A percentile compares a stretch with the other conserved stretches of the same genome.
Evolutionary conservation across 2,797 vertebrate species (phyloP).

Genomic region (Cryptoprocta ferox): DNA sequence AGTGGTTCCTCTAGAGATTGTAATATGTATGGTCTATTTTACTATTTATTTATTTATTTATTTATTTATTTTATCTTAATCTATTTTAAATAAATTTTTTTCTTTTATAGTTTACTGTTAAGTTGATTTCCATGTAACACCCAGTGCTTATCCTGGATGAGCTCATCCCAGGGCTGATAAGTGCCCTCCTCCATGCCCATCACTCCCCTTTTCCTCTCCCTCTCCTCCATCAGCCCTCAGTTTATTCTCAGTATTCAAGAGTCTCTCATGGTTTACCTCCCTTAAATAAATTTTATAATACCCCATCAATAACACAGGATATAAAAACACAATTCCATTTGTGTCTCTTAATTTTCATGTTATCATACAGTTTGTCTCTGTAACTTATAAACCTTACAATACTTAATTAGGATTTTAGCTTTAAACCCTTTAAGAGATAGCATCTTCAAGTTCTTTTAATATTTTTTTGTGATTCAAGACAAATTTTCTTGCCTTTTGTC

Average conservation of each 20-base stretch:
- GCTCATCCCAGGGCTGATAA: too few species aligned
- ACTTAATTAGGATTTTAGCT: not conserved
- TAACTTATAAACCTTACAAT: not conserved
- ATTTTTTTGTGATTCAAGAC: not conserved
- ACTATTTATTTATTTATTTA: not conserved
- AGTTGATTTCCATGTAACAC: too few species aligned
- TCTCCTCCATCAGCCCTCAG: too few species aligned
- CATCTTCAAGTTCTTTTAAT: not conserved
- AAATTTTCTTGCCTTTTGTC: not conserved
- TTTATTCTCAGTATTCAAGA: too few species aligned
- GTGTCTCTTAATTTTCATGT: not conserved
- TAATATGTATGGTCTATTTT: not conserved
- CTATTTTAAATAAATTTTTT: not conserved
- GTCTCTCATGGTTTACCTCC: too few species aligned
- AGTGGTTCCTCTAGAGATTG: not conserved
- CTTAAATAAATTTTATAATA: not conserved
- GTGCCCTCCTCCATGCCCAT: too few species aligned
- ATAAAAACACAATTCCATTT: not conserved
- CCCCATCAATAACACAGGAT: not conserved
- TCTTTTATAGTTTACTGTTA: too few species aligned
- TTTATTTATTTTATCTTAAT: not conserved
- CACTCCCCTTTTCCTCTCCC: too few species aligned
- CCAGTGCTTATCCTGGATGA: too few species aligned
- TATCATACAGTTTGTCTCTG: not conserved
- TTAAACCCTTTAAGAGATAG: not conserved